These are phyloP conservation scores for Cossypha heuglini DNA, from an alignment of 2,797 vertebrate species.

Conservation along the genomic window DNA sequence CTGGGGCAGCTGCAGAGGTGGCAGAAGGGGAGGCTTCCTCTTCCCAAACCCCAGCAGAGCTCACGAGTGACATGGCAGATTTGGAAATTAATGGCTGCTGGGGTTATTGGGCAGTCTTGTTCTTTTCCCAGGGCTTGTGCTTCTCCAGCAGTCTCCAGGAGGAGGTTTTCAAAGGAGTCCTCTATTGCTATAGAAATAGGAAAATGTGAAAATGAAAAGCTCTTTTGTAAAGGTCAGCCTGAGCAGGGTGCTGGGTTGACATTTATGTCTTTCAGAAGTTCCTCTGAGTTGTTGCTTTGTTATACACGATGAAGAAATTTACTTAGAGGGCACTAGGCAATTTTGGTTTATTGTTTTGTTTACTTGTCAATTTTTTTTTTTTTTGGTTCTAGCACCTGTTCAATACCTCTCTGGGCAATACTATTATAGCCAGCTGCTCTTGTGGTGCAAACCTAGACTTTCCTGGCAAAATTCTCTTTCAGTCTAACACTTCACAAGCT, in stretches of 20 bases:
- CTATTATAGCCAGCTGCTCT: background rate
- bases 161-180: background rate
- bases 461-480: conserved; percentile 20
- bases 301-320: background rate
- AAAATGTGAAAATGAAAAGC: conserved; percentile 22
- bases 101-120: background rate
- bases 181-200: background rate
- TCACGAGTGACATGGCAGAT: background rate
- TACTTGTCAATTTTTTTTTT: background rate
- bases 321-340: background rate
- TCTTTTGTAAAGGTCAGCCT: conserved; percentile 21
- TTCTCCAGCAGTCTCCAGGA: background rate
- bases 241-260: conserved; percentile 14
- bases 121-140: background rate
- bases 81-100: background rate
- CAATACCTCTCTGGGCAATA: background rate
- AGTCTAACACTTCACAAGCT: conserved; percentile 14
- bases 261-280: conserved; percentile 48
- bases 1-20: background rate
- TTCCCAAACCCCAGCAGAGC: background rate
- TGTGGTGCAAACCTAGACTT: conserved; percentile 2
- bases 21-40: background rate
- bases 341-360: background rate
- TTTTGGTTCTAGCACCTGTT: background rate
- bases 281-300: background rate